A percentile compares a stretch with the other conserved stretches of the same genome.
Evolutionary conservation across 2,797 vertebrate species (phyloP).

Genomic region (Pseudomugil tenellus): DNA sequence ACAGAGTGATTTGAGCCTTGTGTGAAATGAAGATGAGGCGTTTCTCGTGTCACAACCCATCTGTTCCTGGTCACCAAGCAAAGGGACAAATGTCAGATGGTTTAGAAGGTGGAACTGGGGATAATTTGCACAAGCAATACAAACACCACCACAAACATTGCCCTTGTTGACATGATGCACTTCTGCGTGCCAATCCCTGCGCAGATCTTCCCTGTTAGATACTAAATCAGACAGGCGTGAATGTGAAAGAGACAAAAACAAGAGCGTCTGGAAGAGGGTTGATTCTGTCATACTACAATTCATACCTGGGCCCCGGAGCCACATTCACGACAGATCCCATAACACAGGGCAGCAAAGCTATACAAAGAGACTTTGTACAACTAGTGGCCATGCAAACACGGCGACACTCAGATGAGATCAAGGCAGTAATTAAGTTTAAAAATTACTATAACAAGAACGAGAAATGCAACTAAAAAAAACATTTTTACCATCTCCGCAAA

Average conservation of each 20-base stretch:
- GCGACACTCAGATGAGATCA: slow-evolving; percentile 21
- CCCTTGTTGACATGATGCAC: neutral
- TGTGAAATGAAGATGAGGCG: slow-evolving; percentile 57
- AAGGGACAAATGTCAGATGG: slow-evolving; percentile 12
- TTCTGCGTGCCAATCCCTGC: slow-evolving; percentile 31
- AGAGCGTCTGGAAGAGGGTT: slow-evolving; percentile 16
- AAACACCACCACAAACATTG: slow-evolving; percentile 24
- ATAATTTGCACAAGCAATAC: slow-evolving; percentile 23
- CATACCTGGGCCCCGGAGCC: slow-evolving; percentile 18
- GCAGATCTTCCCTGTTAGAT: slow-evolving; percentile 28
- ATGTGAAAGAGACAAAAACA: slow-evolving; percentile 32
- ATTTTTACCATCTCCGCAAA: slow-evolving; percentile 4
- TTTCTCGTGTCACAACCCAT: slow-evolving; percentile 61
- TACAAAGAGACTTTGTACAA: slow-evolving; percentile 57
- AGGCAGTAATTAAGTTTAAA: slow-evolving; percentile 17
- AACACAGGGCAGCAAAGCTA: slow-evolving; percentile 39
- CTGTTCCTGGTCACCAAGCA: slow-evolving; percentile 57
- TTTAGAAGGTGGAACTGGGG: slow-evolving; percentile 4
- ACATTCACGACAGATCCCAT: slow-evolving; percentile 41
- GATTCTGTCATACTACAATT: slow-evolving; percentile 29
- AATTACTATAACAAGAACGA: slow-evolving; percentile 13
- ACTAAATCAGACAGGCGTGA: slow-evolving; percentile 42
- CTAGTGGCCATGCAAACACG: slow-evolving; percentile 10
- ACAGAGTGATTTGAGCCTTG: slow-evolving; percentile 51
- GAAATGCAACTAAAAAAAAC: neutral